These are phyloP conservation scores for Anoplophora glabripennis DNA, from an alignment of 1,140 invertebrate species.

Conservation along the genomic window DNA sequence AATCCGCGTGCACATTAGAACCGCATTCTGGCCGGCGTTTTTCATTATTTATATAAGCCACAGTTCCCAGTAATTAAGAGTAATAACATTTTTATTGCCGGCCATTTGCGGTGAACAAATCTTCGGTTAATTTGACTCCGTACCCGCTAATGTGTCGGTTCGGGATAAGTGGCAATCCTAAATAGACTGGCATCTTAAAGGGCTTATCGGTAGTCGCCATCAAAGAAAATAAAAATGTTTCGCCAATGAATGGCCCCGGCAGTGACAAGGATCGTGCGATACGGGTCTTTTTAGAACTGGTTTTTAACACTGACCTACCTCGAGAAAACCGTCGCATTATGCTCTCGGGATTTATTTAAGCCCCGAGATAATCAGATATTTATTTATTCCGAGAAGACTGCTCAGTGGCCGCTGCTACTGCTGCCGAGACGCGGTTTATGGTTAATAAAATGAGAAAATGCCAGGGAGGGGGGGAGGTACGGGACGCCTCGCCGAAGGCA, in stretches of 20 bases:
- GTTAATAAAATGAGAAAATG: no score
- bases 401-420: no score
- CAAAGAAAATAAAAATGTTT: background rate
- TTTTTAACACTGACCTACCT: slow-evolving; percentile 11
- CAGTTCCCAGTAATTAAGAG: slow-evolving; percentile 30
- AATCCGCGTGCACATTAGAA: slow-evolving; percentile 20
- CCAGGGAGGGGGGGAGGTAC: no score
- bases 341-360: no score
- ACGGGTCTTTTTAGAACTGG: slow-evolving; percentile 13
- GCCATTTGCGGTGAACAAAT: slow-evolving; percentile 28
- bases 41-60: slow-evolving; percentile 32
- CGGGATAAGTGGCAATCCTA: no score
- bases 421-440: no score
- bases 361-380: no score
- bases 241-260: background rate
- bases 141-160: slow-evolving; percentile 23
- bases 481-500: no score
- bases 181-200: no score
- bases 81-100: slow-evolving; percentile 30
- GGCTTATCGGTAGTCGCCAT: slow-evolving; percentile 12
- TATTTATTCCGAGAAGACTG: no score
- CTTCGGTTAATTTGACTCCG: slow-evolving; percentile 29
- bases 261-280: slow-evolving; percentile 8
- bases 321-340: background rate
- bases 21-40: slow-evolving; percentile 21